These are phyloP conservation scores for Myotis brandtii DNA, from an alignment of 2,113 vertebrate genomes.

Conservation along the genomic window DNA sequence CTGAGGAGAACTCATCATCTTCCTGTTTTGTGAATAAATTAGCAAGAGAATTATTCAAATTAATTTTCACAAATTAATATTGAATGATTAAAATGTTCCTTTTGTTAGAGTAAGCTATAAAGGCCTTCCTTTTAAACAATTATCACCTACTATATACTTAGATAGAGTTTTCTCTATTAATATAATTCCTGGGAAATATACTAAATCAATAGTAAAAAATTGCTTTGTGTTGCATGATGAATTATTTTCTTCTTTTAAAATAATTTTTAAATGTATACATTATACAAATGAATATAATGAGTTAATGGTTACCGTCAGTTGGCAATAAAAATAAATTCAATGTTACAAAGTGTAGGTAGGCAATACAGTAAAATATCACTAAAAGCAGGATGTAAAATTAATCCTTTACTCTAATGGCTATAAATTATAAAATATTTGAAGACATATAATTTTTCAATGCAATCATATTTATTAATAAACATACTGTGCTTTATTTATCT, in stretches of 20 bases:
- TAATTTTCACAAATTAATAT: constrained; percentile 67
- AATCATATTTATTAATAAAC: background rate
- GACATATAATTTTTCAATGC: background rate
- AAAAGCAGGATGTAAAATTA: background rate
- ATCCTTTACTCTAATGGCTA: background rate
- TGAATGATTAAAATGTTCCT: constrained; percentile 40
- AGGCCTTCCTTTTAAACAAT: constrained; percentile 26
- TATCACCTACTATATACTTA: background rate
- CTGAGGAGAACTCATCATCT: constrained; percentile 44
- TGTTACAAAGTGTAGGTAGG: background rate
- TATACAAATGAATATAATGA: background rate
- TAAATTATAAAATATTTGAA: background rate
- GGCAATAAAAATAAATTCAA: constrained; percentile 17
- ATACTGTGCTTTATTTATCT: background rate
- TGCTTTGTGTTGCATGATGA: background rate
- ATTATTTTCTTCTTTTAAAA: constrained; percentile 10
- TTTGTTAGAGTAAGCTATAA: background rate
- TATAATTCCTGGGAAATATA: background rate
- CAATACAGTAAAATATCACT: background rate
- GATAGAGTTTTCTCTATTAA: background rate
- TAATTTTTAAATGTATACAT: background rate
- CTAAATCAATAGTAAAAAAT: background rate
- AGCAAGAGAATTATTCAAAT: constrained; percentile 74
- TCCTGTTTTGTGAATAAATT: constrained; percentile 74
- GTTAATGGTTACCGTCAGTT: background rate